Percentiles rank a stretch among this genome's conserved stretches.
Conservation (phyloP, 2,797 vertebrate genomes). For the Periparus ater region DNA sequence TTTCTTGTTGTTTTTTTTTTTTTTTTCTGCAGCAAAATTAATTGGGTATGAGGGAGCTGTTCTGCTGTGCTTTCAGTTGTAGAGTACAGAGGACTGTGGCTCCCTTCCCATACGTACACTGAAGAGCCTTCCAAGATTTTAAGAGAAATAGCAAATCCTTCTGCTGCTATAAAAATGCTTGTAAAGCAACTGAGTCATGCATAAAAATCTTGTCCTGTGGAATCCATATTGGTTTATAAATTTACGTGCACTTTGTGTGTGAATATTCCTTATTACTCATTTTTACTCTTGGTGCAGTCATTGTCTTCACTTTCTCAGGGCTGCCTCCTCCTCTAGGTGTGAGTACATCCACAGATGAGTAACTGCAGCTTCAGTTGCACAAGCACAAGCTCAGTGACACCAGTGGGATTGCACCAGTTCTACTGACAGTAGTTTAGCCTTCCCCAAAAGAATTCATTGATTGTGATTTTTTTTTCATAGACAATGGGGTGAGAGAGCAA, state of each 20-base stretch:
- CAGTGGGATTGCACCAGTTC: neutral
- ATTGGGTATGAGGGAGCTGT: neutral
- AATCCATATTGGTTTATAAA: neutral
- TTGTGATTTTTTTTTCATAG: neutral
- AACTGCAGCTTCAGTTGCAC: neutral
- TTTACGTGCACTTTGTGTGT: neutral
- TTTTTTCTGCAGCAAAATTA: neutral
- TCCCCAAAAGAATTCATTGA: neutral
- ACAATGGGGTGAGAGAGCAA: neutral
- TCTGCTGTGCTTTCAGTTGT: neutral
- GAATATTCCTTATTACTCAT: neutral
- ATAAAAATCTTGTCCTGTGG: neutral
- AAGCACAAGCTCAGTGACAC: neutral
- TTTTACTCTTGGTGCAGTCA: neutral
- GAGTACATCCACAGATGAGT: neutral
- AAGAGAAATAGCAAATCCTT: neutral
- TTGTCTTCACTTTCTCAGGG: neutral
- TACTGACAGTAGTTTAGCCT: neutral
- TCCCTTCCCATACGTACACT: neutral
- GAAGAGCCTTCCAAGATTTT: neutral
- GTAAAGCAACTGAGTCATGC: neutral
- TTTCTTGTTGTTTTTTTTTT: neutral
- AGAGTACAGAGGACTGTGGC: neutral
- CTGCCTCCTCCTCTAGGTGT: neutral
- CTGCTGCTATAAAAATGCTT: neutral